Evolutionary conservation across 1,140 invertebrate species (phyloP), one percentile per base, ranked within the genome.

Genomic region (Kradibia gibbosae): DNA sequence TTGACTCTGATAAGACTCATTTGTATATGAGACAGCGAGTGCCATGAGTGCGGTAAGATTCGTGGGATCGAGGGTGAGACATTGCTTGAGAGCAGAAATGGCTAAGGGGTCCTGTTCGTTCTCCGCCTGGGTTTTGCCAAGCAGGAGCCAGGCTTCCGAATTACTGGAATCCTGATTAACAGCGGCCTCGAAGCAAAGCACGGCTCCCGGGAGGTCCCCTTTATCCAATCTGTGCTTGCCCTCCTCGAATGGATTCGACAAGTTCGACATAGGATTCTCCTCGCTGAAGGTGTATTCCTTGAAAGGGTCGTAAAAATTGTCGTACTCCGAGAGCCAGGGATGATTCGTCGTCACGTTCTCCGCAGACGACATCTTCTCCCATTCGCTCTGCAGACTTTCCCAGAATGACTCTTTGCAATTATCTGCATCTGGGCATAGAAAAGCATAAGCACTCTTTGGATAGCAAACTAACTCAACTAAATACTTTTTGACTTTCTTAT

Each of bases 181-280:
- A 57, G 98, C 98, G 78, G 97, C 97, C 93, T 99, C 99, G 92
- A 99, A 99, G 86, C 98, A 96, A 5, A 99, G 91, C 1, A 99
- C 98, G 36, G 99, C 98, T 85, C 97, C 97, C 25, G 98, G 96
- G 79, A 99, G 93, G 92, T 99, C 98, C 36, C 98, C 98, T 83
- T 93, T 93, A 86, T 94, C 93, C 75, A 99, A 90, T 87, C 95
- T 95, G 85, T 94, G 93, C 86, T 97, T 94, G 0, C 98, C 98
- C 86, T 97, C 95, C 88, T 96, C 94, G 79, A 99, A 94, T 22
- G 97, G 95, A 92, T 98, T 94, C n/a, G 93, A 91, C 85, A 96
- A 92, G 85, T 96, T 94, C 75, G 93, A 92, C 94, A 98, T 95
- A 15, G 96, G 95, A 93, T 99, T 99, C 73, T 97, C 94, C 86